phyloP scores from a whole-genome alignment of 2,113 vertebrate genomes.

The Daubentonia madagascariensis region DNA sequence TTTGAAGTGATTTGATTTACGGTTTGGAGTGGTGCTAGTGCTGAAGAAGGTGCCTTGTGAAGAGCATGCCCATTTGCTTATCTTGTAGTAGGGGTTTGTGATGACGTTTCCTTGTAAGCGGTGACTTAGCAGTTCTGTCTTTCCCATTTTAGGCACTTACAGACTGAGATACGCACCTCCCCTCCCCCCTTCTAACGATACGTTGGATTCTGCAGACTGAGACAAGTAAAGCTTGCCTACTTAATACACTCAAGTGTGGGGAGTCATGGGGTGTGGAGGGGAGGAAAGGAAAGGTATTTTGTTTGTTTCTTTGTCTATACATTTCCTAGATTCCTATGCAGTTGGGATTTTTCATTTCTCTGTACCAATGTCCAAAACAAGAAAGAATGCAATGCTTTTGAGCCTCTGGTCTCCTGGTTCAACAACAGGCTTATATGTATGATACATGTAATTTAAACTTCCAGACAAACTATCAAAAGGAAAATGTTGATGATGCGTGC shows the following conservation, averaged over 20 bases:
- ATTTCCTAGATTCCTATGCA: conserved; percentile 74
- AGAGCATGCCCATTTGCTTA: conserved; percentile 78
- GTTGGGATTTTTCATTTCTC: conserved; percentile 79
- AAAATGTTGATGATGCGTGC: conserved; percentile 74
- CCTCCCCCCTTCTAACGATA: conserved; percentile 90
- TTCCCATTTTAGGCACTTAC: conserved; percentile 93
- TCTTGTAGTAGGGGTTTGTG: conserved; percentile 80
- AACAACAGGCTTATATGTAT: conserved; percentile 80
- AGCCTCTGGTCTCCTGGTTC: conserved; percentile 82
- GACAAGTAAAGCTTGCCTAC: conserved; percentile 86
- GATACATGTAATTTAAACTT: conserved; percentile 79
- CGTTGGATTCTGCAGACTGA: conserved; percentile 94
- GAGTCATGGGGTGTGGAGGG: conserved; percentile 65
- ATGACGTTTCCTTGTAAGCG: conserved; percentile 77
- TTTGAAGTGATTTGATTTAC: background rate
- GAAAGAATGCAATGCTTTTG: conserved; percentile 78
- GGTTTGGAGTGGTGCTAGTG: background rate
- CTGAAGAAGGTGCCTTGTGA: conserved; percentile 77
- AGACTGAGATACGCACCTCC: conserved; percentile 93
- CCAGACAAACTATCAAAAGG: conserved; percentile 80
- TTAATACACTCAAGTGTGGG: conserved; percentile 82
- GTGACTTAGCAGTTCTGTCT: conserved; percentile 89
- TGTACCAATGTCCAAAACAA: conserved; percentile 78
- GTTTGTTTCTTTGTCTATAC: conserved; percentile 77
- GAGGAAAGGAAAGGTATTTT: conserved; percentile 75